A percentile compares a stretch with the other conserved stretches of the same genome.
These are phyloP conservation scores for Dicranocentrus wangi DNA, from an alignment of 2,888 invertebrate species.

Conservation along the genomic window DNA sequence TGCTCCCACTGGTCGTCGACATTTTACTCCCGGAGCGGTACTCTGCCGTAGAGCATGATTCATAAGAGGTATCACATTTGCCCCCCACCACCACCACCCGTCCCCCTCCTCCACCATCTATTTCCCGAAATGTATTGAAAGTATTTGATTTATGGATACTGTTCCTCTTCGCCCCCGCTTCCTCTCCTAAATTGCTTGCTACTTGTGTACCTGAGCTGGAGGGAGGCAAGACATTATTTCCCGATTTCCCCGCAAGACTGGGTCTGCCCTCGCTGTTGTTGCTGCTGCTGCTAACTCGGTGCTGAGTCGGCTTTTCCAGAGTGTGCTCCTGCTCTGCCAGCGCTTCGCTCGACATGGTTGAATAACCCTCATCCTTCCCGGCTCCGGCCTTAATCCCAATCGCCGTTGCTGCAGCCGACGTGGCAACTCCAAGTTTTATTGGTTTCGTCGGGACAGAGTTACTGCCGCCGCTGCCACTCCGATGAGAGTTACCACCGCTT, in stretches of 20 bases:
- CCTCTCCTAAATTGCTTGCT: background rate
- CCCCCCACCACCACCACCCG: background rate
- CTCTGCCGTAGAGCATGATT: background rate
- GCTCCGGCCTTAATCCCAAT: conserved; percentile 50
- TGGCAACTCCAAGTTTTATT: conserved; percentile 46
- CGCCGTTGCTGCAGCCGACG: conserved; percentile 18
- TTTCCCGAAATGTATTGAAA: conserved; percentile 68
- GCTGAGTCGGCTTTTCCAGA: conserved; percentile 45
- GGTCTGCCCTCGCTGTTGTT: conserved; percentile 13
- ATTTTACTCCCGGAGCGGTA: conserved; percentile 6
- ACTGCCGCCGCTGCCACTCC: conserved; percentile 31
- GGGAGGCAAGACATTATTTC: background rate
- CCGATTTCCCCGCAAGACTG: background rate
- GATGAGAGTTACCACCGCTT: background rate
- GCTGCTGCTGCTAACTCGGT: conserved; percentile 19
- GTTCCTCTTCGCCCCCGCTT: conserved; percentile 22
- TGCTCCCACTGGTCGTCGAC: background rate
- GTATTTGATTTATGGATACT: conserved; percentile 71
- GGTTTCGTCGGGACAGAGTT: conserved; percentile 41
- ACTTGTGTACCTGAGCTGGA: background rate
- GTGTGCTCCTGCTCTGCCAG: conserved; percentile 70
- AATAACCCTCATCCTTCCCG: conserved; percentile 72
- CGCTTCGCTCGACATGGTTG: conserved; percentile 72
- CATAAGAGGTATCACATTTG: conserved; percentile 40
- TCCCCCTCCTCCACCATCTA: conserved; percentile 10